Conservation (phyloP, 2,888 invertebrate species). For the Autographa gamma region DNA sequence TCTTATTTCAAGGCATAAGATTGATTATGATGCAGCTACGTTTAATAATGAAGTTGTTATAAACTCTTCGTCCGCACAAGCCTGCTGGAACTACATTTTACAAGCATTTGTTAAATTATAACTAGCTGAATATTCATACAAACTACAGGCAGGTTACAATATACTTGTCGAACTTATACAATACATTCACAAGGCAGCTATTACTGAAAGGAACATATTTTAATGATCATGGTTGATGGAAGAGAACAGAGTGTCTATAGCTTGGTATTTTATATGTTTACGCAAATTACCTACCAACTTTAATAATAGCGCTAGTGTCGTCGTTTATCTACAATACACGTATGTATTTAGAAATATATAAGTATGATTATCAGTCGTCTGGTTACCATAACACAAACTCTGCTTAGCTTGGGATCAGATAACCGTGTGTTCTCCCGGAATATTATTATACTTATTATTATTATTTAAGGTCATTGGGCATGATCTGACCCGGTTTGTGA, state of each 20-base stretch:
- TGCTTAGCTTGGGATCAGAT: too few relatives aligned
- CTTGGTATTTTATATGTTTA: background rate
- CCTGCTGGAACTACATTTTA: background rate
- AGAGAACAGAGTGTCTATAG: background rate
- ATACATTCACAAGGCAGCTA: constrained; percentile 1
- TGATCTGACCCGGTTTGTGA: too few relatives aligned
- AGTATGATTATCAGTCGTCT: too few relatives aligned
- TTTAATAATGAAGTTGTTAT: too few relatives aligned
- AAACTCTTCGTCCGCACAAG: background rate
- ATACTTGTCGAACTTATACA: background rate
- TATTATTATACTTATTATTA: too few relatives aligned
- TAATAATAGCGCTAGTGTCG: too few relatives aligned
- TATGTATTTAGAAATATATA: too few relatives aligned
- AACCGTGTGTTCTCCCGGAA: too few relatives aligned
- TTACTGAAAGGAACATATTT: background rate
- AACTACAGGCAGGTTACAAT: constrained; percentile 1
- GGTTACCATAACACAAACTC: too few relatives aligned
- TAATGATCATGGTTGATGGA: background rate
- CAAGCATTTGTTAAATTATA: constrained; percentile 1
- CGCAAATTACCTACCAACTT: too few relatives aligned
- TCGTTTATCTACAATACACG: too few relatives aligned
- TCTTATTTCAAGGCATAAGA: background rate
- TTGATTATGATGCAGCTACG: background rate
- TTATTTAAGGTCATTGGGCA: too few relatives aligned
- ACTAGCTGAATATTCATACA: background rate